Base-by-base conservation (phyloP, 2,797 vertebrate species). In the Gila robusta region DNA sequence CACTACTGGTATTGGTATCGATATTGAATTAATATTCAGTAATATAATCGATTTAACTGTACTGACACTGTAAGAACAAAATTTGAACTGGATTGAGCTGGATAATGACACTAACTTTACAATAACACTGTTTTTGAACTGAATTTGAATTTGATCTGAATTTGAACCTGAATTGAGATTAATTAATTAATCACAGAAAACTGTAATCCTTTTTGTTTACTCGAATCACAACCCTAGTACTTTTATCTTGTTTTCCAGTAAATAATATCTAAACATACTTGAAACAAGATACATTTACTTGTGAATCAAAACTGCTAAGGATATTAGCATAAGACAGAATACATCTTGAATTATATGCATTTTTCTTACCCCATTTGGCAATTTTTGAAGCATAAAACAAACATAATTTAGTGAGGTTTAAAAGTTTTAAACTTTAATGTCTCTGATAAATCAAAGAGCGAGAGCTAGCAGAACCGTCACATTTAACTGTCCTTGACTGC, bases 401-500 rank as follows among this genome's bases (percentile, higher is more conserved):
- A 54, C 44, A 37, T 5, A 49, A 80, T 28, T 10, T 44, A 17
- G 28, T 16, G 39, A 69, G 41, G 26, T 21, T 69, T 52, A 35
- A 67, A 52, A 21, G 14, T 49, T 32, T n/a, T 10, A 66, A 52
- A 23, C 19, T 35, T 23, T 69, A 66, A 67, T 67, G 41, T 21
- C n/a, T 41, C 59, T 44, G 21, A 44, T 81, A 41, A 82, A 54
- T 62, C 11, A 39, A 37, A 69, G 56, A 41, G 44, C 12, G 12
- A 26, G 41, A 67, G 54, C 67, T 39, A 26, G 32, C 21, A 80
- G 32, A 71, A 39, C 2, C 3, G 0, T 41, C 59, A 71, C 28
- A 69, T 79, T 78, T 37, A 87, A 47, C 66, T 62, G 56, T 28
- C 32, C 59, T 76, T 82, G 70, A 67, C 44, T 59, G 37, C 54